These are phyloP conservation scores for Reticulitermes speratus DNA, from an alignment of 1,140 invertebrate species.

Conservation along the genomic window DNA sequence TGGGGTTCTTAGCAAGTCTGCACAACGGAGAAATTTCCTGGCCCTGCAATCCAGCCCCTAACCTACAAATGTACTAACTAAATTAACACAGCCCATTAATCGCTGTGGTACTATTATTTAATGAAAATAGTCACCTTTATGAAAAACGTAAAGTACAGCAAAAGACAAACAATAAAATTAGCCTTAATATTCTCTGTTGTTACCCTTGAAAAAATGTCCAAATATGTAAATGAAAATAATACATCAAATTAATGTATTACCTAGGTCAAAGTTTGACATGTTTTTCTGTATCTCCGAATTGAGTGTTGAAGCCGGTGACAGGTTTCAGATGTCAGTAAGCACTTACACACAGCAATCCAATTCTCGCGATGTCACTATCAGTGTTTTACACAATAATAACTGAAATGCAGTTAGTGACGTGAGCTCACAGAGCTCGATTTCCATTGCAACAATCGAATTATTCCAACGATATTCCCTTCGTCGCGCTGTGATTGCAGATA, in stretches of 20 bases:
- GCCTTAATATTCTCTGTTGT: neutral
- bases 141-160: too few species aligned
- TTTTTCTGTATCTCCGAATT: too few species aligned
- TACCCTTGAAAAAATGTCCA: neutral
- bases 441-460: slow-evolving; percentile 5
- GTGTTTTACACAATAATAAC: neutral
- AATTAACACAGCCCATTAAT: too few species aligned
- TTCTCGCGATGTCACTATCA: neutral
- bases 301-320: too few species aligned
- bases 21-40: too few species aligned
- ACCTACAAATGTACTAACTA: too few species aligned
- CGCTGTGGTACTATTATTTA: too few species aligned
- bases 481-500: neutral
- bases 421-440: neutral
- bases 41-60: too few species aligned
- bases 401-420: neutral
- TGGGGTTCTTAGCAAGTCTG: too few species aligned
- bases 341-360: neutral
- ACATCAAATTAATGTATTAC: neutral
- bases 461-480: neutral
- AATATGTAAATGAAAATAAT: neutral
- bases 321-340: too few species aligned
- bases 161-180: neutral
- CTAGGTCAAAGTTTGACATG: neutral
- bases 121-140: too few species aligned